phyloP scores from a whole-genome alignment of 2,797 vertebrate species.

The Perodicticus potto region DNA sequence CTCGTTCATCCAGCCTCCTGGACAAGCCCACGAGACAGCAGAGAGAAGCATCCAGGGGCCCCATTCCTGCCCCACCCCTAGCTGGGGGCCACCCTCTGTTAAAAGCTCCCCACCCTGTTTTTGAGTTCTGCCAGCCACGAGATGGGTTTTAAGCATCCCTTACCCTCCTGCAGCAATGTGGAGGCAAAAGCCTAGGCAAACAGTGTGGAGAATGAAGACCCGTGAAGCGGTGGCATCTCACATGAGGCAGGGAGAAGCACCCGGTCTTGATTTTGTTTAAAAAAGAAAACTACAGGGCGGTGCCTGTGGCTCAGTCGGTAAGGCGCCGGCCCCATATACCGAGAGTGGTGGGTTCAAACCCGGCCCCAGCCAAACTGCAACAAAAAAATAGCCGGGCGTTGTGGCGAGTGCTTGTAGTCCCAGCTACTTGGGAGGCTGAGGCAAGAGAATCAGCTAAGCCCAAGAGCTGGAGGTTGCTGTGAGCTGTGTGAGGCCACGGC shows the following conservation, averaged over 20 bases:
- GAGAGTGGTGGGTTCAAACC: no score
- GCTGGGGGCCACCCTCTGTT: not conserved
- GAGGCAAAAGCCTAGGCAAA: not conserved
- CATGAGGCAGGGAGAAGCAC: fast-evolving
- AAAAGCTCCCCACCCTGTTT: not conserved
- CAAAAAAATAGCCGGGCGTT: no score
- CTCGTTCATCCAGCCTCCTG: fast-evolving
- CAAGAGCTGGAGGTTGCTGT: no score
- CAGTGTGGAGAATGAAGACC: not conserved
- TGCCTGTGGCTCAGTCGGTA: no score
- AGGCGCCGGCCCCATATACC: no score
- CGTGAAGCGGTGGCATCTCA: fast-evolving
- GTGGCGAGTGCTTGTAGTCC: no score
- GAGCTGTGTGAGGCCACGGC: no score
- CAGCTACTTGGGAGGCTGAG: no score
- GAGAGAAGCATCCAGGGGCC: fast-evolving
- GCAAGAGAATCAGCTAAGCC: no score
- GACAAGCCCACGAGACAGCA: fast-evolving
- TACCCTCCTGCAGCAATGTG: not conserved
- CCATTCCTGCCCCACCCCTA: not conserved
- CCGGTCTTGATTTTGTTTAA: not conserved
- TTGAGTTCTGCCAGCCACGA: not conserved
- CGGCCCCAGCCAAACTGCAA: no score
- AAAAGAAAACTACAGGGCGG: no score
- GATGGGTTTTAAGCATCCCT: fast-evolving